These are phyloP conservation scores for sheep (Ovis aries) DNA, from an alignment of 2,113 vertebrate species.

Conservation along the genomic window ARS-UI_Ramb_v3.0 NC_056054.1:77654501-77655000, in stretches of 20 bases:
- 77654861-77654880: background rate
- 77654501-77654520: slow-evolving; percentile 44
- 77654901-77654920: background rate
- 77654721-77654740: background rate
- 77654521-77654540: slow-evolving; percentile 49
- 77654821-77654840: background rate
- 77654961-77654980: background rate
- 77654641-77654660: slow-evolving; percentile 69
- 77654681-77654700: slow-evolving; percentile 66
- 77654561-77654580: slow-evolving; percentile 53
- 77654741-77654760: background rate
- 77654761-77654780: background rate
- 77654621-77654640: slow-evolving; percentile 64
- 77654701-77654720: slow-evolving; percentile 68
- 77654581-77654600: slow-evolving; percentile 56
- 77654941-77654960: background rate
- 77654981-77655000: background rate
- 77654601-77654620: slow-evolving; percentile 63
- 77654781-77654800: background rate
- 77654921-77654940: background rate
- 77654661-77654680: slow-evolving; percentile 49
- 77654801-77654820: background rate
- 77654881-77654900: background rate
- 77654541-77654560: slow-evolving; percentile 50
- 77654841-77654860: background rate